These are phyloP conservation scores for Caenorhabditis becei DNA, from an alignment of 2,888 invertebrate genomes.

Conservation along the genomic window DNA sequence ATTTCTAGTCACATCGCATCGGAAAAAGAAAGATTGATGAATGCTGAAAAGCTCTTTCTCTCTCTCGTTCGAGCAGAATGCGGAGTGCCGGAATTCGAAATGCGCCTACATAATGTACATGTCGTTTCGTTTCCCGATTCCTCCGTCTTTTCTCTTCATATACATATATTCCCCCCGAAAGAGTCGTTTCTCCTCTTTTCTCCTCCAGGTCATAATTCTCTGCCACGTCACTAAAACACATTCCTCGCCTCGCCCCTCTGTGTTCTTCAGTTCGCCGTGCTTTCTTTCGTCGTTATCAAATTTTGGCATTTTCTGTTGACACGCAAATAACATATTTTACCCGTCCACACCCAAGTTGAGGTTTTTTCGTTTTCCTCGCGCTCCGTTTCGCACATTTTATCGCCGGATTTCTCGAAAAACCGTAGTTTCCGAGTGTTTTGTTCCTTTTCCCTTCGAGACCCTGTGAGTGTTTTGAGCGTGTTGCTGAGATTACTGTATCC, in stretches of 20 bases:
- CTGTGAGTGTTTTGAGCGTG: too few relatives aligned
- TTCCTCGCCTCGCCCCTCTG: too few relatives aligned
- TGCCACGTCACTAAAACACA: not conserved
- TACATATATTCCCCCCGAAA: too few relatives aligned
- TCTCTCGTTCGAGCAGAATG: not conserved
- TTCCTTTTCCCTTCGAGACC: too few relatives aligned
- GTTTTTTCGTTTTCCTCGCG: conserved; percentile 1
- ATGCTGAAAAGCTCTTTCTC: not conserved
- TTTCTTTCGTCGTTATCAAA: conserved; percentile 18
- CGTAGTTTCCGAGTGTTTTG: too few relatives aligned
- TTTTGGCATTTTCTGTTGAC: conserved; percentile 15
- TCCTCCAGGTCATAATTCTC: not conserved
- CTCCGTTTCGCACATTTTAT: too few relatives aligned
- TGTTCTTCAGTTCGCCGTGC: conserved; percentile 23
- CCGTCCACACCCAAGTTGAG: conserved; percentile 3
- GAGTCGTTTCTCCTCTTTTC: not conserved
- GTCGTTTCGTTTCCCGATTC: not conserved
- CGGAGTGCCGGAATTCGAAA: conserved; percentile 10
- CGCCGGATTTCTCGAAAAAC: not conserved
- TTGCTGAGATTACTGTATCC: too few relatives aligned
- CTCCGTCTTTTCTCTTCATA: not conserved
- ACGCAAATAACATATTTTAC: conserved; percentile 1
- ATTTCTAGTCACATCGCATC: not conserved
- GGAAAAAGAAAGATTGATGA: not conserved
- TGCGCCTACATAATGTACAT: conserved; percentile 21